A percentile compares a stretch with the other conserved stretches of the same genome.
Evolutionary conservation across 2,797 vertebrate species (phyloP).

Genomic region (Scolopax rusticola): DNA sequence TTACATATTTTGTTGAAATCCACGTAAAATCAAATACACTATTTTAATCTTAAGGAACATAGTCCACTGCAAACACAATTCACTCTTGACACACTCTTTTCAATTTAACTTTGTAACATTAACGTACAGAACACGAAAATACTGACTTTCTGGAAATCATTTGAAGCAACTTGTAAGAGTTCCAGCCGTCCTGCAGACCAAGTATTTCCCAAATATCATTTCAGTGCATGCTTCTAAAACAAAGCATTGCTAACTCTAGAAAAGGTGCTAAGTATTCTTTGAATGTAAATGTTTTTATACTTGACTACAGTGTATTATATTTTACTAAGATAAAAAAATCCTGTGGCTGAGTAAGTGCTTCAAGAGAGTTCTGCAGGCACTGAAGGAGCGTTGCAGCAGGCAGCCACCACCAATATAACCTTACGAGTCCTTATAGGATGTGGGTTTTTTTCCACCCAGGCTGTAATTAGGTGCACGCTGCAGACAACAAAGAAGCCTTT

Average conservation of each 20-base stretch:
- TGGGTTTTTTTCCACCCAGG: conserved; percentile 38
- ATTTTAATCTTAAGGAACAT: neutral
- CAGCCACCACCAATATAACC: neutral
- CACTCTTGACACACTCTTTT: neutral
- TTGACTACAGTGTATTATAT: neutral
- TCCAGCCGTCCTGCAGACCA: neutral
- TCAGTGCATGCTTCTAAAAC: neutral
- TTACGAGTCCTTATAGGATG: conserved; percentile 1
- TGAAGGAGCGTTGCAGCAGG: neutral
- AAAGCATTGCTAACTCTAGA: neutral
- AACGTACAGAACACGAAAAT: neutral
- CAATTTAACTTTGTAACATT: neutral
- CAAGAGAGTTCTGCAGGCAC: neutral
- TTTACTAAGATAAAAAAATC: neutral
- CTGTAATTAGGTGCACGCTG: conserved; percentile 25
- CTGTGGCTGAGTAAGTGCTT: neutral
- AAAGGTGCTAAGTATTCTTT: neutral
- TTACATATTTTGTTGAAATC: neutral
- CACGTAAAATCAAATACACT: neutral
- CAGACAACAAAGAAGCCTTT: conserved; percentile 62
- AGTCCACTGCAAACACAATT: neutral
- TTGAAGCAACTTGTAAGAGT: neutral
- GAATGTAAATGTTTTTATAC: neutral
- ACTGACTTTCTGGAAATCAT: neutral
- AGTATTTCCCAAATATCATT: neutral